Evolutionary conservation across 2,888 invertebrate genomes (phyloP).

Genomic region (Melieria omissa): DNA sequence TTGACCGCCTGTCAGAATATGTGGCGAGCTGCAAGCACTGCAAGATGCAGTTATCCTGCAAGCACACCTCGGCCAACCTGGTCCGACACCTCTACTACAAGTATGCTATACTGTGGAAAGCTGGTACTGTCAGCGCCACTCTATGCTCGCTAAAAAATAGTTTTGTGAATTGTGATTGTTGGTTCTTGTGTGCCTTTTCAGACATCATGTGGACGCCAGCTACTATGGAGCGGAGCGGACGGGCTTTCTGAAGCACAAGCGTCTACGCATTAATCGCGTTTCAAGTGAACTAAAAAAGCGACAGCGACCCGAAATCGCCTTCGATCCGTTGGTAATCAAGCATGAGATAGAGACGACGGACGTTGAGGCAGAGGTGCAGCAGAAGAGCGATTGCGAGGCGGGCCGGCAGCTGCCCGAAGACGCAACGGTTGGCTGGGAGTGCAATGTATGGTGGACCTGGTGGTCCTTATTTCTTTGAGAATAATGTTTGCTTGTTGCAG

Average conservation of each 20-base stretch:
- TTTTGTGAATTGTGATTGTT: neutral
- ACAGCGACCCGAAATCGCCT: no score
- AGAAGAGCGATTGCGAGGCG: no score
- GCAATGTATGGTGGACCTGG: no score
- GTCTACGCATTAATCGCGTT: constrained; percentile 15
- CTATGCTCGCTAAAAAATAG: no score
- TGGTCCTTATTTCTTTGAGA: no score
- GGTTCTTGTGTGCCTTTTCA: constrained; percentile 16
- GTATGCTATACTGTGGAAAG: neutral
- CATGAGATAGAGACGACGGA: no score
- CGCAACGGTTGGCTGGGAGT: no score
- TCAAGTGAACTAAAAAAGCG: neutral
- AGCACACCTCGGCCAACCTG: constrained; percentile 53
- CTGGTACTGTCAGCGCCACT: no score
- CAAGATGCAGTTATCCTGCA: constrained; percentile 52
- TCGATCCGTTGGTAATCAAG: no score
- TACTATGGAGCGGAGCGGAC: constrained; percentile 28
- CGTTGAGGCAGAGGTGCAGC: no score
- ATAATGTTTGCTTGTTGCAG: no score
- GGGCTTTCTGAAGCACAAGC: constrained; percentile 28
- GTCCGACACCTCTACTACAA: constrained; percentile 50
- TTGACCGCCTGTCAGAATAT: constrained; percentile 54
- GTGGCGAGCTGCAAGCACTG: constrained; percentile 54
- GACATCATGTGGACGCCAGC: constrained; percentile 42
- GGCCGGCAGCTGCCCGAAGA: no score